These are phyloP conservation scores for Drosophila helvetica DNA, from an alignment of 2,888 invertebrate genomes.

Conservation along the genomic window DNA sequence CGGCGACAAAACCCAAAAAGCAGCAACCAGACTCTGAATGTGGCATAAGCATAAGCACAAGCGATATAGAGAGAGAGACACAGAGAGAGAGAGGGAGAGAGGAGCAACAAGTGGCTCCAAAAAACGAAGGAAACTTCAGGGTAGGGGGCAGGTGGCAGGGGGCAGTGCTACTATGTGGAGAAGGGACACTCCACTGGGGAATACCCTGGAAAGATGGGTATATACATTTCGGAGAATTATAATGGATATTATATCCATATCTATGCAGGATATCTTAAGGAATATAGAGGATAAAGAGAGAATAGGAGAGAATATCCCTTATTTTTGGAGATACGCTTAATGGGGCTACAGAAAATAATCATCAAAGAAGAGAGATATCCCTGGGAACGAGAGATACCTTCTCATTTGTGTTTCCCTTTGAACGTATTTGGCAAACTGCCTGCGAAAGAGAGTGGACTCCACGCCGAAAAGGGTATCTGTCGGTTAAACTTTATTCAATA, in stretches of 20 bases:
- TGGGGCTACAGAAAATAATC: too few relatives aligned
- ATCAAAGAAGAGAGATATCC: too few relatives aligned
- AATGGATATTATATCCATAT: too few relatives aligned
- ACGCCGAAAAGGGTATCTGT: constrained; percentile 25
- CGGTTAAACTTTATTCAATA: constrained; percentile 33
- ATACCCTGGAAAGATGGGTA: constrained; percentile 16
- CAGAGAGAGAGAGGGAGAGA: not conserved
- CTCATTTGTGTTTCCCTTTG: too few relatives aligned
- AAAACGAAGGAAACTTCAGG: constrained; percentile 28
- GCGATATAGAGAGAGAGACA: not conserved
- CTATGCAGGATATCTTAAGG: too few relatives aligned
- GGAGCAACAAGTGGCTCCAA: constrained; percentile 33
- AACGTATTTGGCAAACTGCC: too few relatives aligned
- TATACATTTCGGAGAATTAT: too few relatives aligned
- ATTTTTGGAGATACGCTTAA: too few relatives aligned
- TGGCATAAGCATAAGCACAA: not conserved
- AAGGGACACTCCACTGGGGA: too few relatives aligned
- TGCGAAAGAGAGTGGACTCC: not conserved
- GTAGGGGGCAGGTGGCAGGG: not conserved
- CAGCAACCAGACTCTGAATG: constrained; percentile 22
- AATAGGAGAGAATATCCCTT: too few relatives aligned
- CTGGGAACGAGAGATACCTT: too few relatives aligned
- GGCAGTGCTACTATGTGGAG: not conserved
- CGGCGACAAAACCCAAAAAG: constrained; percentile 56
- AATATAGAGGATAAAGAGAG: accelerated